Conservation (phyloP, 37 sponge, comb jelly and placozoan genomes). For the Halisarca cf. caerulea region DNA sequence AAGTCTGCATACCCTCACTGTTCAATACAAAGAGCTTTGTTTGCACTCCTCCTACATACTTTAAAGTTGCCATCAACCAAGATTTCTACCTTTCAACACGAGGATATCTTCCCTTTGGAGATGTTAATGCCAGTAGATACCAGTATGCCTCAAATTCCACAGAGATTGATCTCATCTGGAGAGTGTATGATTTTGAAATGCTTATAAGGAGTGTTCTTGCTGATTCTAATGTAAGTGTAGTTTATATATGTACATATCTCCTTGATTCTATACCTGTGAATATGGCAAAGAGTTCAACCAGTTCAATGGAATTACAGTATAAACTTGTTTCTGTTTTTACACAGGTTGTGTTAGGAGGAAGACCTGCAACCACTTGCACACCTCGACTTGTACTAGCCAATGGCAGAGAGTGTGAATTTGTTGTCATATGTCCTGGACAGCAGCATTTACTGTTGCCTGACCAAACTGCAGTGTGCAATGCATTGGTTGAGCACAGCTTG, state of each 20-base stretch:
- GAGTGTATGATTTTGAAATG: background rate
- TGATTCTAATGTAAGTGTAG: background rate
- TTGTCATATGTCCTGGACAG: background rate
- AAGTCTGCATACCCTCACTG: background rate
- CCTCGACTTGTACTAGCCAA: background rate
- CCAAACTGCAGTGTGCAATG: background rate
- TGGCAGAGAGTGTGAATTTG: background rate
- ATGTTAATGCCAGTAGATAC: background rate
- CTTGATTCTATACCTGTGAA: too few species aligned
- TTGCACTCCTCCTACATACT: background rate
- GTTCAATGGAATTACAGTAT: too few species aligned
- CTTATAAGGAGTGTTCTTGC: background rate
- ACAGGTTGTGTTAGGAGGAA: background rate
- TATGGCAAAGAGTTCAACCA: background rate
- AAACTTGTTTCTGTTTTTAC: background rate
- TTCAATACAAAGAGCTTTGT: background rate
- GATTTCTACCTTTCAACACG: background rate
- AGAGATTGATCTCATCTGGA: background rate
- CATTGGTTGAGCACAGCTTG: background rate
- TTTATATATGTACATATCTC: too few species aligned
- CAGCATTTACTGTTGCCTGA: background rate
- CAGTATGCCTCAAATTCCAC: background rate
- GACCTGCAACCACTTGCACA: background rate
- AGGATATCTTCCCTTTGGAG: background rate
- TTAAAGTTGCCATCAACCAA: background rate